phyloP scores from a whole-genome alignment of 2,888 invertebrate genomes.

The Seira sanloemensis region DNA sequence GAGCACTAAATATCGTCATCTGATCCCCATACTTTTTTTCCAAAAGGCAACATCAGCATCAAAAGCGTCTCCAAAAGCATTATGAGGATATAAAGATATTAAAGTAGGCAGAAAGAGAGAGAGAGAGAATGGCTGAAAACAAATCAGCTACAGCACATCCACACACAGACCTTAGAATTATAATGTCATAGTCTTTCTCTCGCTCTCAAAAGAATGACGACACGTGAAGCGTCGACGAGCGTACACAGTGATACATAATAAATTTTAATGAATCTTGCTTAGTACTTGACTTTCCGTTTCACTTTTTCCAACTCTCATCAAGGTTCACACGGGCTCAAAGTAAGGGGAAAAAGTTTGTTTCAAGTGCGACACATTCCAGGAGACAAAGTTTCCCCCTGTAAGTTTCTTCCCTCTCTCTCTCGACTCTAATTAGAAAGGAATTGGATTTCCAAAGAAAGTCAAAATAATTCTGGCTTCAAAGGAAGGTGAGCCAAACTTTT shows the following conservation, averaged over 20 bases:
- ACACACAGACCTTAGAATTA: too few relatives aligned
- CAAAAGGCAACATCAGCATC: background rate
- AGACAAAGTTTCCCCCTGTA: too few relatives aligned
- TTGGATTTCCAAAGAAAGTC: too few relatives aligned
- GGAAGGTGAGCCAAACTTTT: too few relatives aligned
- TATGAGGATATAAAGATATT: slow-evolving; percentile 6
- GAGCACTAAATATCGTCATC: background rate
- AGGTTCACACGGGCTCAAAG: too few relatives aligned
- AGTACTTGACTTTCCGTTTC: too few relatives aligned
- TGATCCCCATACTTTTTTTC: background rate
- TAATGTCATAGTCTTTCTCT: background rate
- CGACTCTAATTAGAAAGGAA: too few relatives aligned
- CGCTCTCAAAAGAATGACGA: background rate
- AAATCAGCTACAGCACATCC: background rate
- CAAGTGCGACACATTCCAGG: background rate
- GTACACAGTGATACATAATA: background rate
- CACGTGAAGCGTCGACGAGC: background rate
- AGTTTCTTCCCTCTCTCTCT: too few relatives aligned
- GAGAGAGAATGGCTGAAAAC: background rate
- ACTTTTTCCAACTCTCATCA: too few relatives aligned
- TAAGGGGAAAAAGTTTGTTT: background rate
- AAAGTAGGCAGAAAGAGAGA: background rate
- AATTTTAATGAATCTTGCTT: background rate
- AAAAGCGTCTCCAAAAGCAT: background rate
- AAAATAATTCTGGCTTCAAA: too few relatives aligned